Evolutionary conservation across 2,888 invertebrate genomes (phyloP), one percentile per base, ranked within the genome.

Genomic region (Chaitophorus viminalis): DNA sequence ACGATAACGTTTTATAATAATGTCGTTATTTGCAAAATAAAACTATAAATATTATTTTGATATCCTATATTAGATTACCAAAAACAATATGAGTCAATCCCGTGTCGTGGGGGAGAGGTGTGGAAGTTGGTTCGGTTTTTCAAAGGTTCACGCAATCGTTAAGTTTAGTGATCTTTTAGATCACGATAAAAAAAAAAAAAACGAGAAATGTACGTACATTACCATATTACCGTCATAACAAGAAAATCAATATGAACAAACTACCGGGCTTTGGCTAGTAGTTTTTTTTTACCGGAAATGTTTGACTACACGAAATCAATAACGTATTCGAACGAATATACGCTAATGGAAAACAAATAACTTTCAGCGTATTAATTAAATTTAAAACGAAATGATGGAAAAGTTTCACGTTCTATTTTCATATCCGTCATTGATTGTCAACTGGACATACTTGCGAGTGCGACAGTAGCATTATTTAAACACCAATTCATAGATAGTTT

Each of bases 201-300:
- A 21, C 21, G 60, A 46, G 11, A 46, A 46, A 60, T 21, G 21
- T 21, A 25, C 18, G 9, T 21, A 60, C 21, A 70, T 31, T 70
- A 65, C 25, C 65, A n/a, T n/a, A 65, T 65, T 65, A 25, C 60
- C 70, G 29, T 70, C 68, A n/a, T 9, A 68, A 68, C 29, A 29
- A 8, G 29, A 74, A 74, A 36, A 74, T 74, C 74, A 74, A 74
- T 74, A 74, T 36, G 33, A 72, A 72, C 72, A 18, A n/a, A 68
- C 68, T 68, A 31, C 17, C 31, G 29, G 70, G 36, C 74, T 36
- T 21, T 36, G 36, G 74, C 33, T 74, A 36, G 25, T 74, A 9
- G 18, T 29, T 74, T 36, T 72, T 74, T 29, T 60, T 25, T 25
- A 77, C 76, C 84, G 76, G 84, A 84, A 77, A 68, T 77, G 84